Evolutionary conservation across 2,888 invertebrate species (phyloP).

Genomic region (Pandemis heparana): DNA sequence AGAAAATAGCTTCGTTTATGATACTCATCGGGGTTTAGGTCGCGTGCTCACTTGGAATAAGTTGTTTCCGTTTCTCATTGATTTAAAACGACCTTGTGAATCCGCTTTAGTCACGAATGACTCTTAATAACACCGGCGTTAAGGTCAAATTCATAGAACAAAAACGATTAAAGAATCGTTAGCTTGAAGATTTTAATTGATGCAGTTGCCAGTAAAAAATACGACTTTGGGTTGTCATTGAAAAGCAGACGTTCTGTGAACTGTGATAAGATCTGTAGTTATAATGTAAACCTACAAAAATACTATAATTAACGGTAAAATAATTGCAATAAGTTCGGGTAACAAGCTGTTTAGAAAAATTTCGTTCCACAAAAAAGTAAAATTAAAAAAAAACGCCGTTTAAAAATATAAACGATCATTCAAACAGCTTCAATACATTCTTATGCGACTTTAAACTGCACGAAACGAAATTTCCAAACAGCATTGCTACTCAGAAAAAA

Average conservation of each 20-base stretch:
- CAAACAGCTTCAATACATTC: no score
- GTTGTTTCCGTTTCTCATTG: slow-evolving; percentile 28
- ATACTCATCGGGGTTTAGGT: slow-evolving; percentile 12
- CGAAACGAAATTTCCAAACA: not conserved
- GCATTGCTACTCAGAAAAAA: slow-evolving; percentile 16
- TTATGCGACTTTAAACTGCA: no score
- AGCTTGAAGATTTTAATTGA: slow-evolving; percentile 22
- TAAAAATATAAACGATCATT: not conserved
- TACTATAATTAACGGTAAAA: not conserved
- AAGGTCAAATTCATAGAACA: slow-evolving; percentile 35
- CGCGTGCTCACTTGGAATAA: slow-evolving; percentile 18
- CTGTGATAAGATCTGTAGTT: not conserved
- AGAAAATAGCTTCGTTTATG: not conserved
- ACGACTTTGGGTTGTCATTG: slow-evolving; percentile 11
- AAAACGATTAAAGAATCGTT: slow-evolving; percentile 19
- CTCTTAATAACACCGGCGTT: slow-evolving; percentile 1
- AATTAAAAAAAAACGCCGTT: not conserved
- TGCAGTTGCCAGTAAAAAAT: slow-evolving; percentile 22
- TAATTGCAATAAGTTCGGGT: not conserved
- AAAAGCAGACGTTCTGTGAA: slow-evolving; percentile 35
- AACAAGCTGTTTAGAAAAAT: not conserved
- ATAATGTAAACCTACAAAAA: not conserved
- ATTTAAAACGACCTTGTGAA: slow-evolving; percentile 35
- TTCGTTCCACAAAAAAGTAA: not conserved
- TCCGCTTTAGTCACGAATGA: slow-evolving; percentile 8